phyloP scores from a whole-genome alignment of 1,140 invertebrate genomes.

The Drosophila prosaltans region DNA sequence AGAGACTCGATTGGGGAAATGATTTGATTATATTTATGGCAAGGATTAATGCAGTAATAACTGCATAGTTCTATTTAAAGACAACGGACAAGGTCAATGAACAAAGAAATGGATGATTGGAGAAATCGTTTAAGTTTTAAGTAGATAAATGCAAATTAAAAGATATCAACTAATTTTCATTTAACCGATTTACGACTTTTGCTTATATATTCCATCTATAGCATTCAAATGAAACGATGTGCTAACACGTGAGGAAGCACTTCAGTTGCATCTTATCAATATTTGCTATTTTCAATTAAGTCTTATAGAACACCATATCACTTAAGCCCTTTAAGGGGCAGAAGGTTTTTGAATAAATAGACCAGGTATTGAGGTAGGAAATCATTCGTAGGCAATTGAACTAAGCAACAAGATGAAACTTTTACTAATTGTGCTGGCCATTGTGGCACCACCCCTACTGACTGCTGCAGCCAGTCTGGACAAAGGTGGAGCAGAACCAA shows the following conservation, averaged over 20 bases:
- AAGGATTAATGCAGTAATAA: neutral
- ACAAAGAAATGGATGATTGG: neutral
- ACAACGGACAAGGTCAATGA: neutral
- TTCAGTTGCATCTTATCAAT: constrained; percentile 24
- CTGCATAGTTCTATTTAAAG: neutral
- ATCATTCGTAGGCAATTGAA: constrained; percentile 58
- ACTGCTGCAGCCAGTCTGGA: constrained; percentile 33
- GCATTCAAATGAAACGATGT: no score
- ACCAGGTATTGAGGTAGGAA: constrained; percentile 29
- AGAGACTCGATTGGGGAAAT: no score
- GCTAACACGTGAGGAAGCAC: neutral
- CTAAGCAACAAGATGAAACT: constrained; percentile 53
- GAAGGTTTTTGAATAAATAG: constrained; percentile 66
- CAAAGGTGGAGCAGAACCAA: neutral
- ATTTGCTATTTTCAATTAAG: constrained; percentile 42
- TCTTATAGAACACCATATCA: constrained; percentile 29
- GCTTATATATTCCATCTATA: no score
- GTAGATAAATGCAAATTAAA: no score
- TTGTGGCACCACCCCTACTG: constrained; percentile 43
- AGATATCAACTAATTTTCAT: no score
- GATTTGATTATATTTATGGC: neutral
- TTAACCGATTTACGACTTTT: no score
- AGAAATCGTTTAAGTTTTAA: no score
- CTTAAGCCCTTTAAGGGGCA: constrained; percentile 14
- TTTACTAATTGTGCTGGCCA: constrained; percentile 32